Base-by-base conservation (phyloP, 2,113 vertebrate species). In the Gymnorhina tibicen region DNA sequence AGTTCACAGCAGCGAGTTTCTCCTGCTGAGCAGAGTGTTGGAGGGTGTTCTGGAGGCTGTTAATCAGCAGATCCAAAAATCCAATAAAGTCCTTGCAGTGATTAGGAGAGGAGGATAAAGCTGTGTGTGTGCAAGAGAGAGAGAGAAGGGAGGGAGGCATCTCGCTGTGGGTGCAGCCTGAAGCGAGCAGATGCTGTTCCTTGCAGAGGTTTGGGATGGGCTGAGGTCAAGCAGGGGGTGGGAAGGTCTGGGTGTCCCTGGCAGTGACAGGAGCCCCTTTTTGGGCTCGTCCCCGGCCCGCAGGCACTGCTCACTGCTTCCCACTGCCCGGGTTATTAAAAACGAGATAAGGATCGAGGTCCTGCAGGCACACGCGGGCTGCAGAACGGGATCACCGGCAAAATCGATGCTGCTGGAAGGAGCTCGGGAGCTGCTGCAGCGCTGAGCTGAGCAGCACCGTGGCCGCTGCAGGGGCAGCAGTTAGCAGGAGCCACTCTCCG, bases 401-500 rank as follows among this genome's bases (percentile, higher is more conserved):
- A 32, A 92, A 96, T 92, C 81, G 2, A 72, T 93, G n/a, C 50
- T 76, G 85, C 76, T 77, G 33, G 85, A 95, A 85, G 87, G 69
- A 64, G 78, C 60, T 94, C 23, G 7, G 6, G 24, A 42, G 60
- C 56, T 87, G 76, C 30, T 91, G 87, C 83, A 27, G 94, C 26
- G 4, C 74, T 76, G 47, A 80, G 4, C 74, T 76, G 47, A 80
- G 63, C 33, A 81, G 91, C 13, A 26, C 59, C 50, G n/a, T 6
- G 73, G 73, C 17, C 4, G 1, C 92, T 28, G 46, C 53, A 44
- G 91, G 77, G 50, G 21, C 69, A 37, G 35, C 66, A 87, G 35
- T 93, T 64, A 64, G 66, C 79, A 16, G 81, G 67, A 81, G 80
- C 35, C n/a, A 3, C 80, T 68, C 4, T 21, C 76, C 20, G 7